phyloP scores from a whole-genome alignment of 1,140 invertebrate genomes.

The Gryllus bimaculatus region DNA sequence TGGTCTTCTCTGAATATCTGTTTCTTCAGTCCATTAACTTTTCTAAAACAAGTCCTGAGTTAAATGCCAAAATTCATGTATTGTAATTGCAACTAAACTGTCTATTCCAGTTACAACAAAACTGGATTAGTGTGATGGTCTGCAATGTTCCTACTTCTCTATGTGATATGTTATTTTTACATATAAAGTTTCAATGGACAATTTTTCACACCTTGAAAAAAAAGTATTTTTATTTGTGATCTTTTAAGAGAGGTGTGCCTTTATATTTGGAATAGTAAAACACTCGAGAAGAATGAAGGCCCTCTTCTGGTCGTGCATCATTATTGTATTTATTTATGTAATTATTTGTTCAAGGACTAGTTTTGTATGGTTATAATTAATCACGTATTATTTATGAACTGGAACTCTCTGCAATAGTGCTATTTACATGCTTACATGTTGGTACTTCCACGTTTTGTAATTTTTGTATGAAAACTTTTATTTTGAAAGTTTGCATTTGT shows the following conservation, averaged over 20 bases:
- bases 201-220: not conserved
- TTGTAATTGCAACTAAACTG: not conserved
- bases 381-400: too few relatives aligned
- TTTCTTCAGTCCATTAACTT: not conserved
- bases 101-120: not conserved
- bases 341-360: too few relatives aligned
- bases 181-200: not conserved
- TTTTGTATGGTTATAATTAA: too few relatives aligned
- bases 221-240: not conserved
- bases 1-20: slow-evolving; percentile 50
- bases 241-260: not conserved
- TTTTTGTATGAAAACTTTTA: not conserved
- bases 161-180: not conserved
- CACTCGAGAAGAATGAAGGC: not conserved
- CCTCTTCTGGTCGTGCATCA: not conserved
- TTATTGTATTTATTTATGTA: too few relatives aligned
- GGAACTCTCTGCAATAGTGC: too few relatives aligned
- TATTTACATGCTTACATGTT: too few relatives aligned
- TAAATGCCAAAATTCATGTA: not conserved
- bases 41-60: not conserved
- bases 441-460: not conserved
- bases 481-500: not conserved
- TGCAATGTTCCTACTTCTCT: not conserved
- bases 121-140: not conserved
- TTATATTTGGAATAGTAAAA: not conserved